A percentile compares a stretch with the other conserved stretches of the same genome.
Evolutionary conservation across 2,888 invertebrate species (phyloP).

Genomic region (Andrena minutula): DNA sequence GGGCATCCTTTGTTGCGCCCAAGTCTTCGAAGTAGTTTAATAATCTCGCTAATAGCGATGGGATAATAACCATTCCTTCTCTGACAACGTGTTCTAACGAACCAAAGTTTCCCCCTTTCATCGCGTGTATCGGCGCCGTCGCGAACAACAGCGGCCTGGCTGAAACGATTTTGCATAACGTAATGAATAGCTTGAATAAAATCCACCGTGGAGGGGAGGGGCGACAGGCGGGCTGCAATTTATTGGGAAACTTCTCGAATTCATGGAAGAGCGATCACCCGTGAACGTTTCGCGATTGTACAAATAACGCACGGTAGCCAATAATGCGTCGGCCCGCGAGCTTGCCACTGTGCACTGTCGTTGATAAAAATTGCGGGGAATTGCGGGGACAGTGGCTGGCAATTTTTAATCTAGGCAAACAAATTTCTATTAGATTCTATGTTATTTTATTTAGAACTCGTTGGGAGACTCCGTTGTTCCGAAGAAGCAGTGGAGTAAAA

Average conservation of each 20-base stretch:
- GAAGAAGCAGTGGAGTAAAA: too few relatives aligned
- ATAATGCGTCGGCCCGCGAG: neutral
- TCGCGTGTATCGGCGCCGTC: constrained; percentile 14
- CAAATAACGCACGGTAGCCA: constrained; percentile 1
- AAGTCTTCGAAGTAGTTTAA: constrained; percentile 39
- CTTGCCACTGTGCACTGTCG: neutral
- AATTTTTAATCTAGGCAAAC: too few relatives aligned
- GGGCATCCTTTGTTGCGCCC: constrained; percentile 21
- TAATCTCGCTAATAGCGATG: constrained; percentile 42
- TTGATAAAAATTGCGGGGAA: too few relatives aligned
- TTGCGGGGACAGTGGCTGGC: too few relatives aligned
- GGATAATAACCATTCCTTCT: constrained; percentile 42
- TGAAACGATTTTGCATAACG: constrained; percentile 15
- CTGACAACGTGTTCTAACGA: constrained; percentile 40
- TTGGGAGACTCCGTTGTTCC: too few relatives aligned
- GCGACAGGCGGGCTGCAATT: neutral
- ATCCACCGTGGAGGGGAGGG: neutral
- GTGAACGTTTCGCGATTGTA: neutral
- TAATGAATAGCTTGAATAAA: constrained; percentile 14
- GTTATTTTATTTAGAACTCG: too few relatives aligned
- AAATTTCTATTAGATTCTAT: too few relatives aligned
- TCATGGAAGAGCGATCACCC: neutral
- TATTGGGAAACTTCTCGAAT: neutral
- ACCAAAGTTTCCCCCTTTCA: constrained; percentile 33
- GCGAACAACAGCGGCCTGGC: neutral